Base-by-base conservation (phyloP, 2,888 invertebrate species). In the Labia minor region DNA sequence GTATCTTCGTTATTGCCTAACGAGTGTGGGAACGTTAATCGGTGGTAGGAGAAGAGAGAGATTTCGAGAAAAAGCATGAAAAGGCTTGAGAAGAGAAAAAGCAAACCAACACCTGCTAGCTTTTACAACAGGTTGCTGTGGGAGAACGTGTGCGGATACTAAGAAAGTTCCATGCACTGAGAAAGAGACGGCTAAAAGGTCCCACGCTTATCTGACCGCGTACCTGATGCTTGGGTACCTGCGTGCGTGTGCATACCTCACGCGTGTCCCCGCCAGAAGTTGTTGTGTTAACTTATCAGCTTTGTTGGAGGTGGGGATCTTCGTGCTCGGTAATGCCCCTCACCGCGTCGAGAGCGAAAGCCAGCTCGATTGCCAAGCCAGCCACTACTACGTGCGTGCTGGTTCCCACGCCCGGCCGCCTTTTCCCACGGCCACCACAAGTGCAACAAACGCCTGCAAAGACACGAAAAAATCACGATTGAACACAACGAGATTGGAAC, bases 161-260 rank as follows among this genome's bases (percentile, higher is more conserved):
- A 16, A 49, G 49, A 49, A 49, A 49, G 49, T 49, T 49, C 49
- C 49, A 49, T 49, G 49, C 49, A 49, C 49, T 49, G 49, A 49
- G 49, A 49, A 49, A 49, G 49, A 49, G 49, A 49, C 49, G 49
- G 49, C 49, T 4, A 11, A 16, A 49, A 49, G 49, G 49, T 49
- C 49, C 49, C 49, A 49, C 49, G 49, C 49, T 11, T 49, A 49
- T 16, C 49, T 49, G 49, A 16, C 49, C 49, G 49, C 16, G 26
- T 26, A 26, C 26, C 26, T 26, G 26, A 26, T 26, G 49, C 49
- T 11, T 49, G 16, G n/a, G n/a, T 49, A 16, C n/a, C 49, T 16
- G 49, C 16, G 49, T 49, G 49, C 49, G 49, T 49, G 49, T 49
- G 49, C 16, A n/a, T 49, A 16, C n/a, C 49, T 49, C 26, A 26